Percentiles rank a stretch among this genome's conserved stretches.
Evolutionary conservation across 2,888 invertebrate genomes (phyloP).

Genomic region (Lacanobia wlatinum): DNA sequence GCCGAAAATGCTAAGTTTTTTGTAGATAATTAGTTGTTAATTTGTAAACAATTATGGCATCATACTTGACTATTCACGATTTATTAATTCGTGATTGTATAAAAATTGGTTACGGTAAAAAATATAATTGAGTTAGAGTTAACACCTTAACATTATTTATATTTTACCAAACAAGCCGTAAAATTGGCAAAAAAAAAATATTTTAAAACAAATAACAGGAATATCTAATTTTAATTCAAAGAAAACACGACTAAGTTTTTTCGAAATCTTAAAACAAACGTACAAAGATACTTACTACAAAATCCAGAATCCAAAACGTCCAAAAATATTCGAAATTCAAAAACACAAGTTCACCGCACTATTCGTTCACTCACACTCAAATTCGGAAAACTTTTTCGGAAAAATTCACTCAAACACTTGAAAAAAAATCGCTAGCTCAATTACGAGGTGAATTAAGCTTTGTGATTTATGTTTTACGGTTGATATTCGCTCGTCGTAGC

Average conservation of each 20-base stretch:
- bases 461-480: constrained; percentile 62
- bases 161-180: neutral
- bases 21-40: constrained; percentile 12
- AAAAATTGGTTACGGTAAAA: constrained; percentile 8
- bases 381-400: constrained; percentile 46
- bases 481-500: constrained; percentile 61
- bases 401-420: constrained; percentile 52
- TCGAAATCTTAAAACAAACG: fast-evolving
- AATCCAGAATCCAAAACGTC: constrained; percentile 55
- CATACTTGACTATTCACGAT: constrained; percentile 2
- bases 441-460: constrained; percentile 53
- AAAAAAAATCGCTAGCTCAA: constrained; percentile 29
- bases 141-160: neutral
- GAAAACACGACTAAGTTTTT: fast-evolving
- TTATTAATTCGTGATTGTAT: constrained; percentile 10
- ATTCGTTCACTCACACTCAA: constrained; percentile 57
- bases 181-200: neutral
- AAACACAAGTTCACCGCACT: constrained; percentile 68
- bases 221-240: neutral
- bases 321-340: constrained; percentile 33
- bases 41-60: constrained; percentile 13
- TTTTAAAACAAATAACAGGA: too few species aligned
- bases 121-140: constrained; percentile 9
- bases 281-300: constrained; percentile 50
- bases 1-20: neutral